Evolutionary conservation across 1,140 invertebrate species (phyloP).

Genomic region (Zaprionus ghesquierei): DNA sequence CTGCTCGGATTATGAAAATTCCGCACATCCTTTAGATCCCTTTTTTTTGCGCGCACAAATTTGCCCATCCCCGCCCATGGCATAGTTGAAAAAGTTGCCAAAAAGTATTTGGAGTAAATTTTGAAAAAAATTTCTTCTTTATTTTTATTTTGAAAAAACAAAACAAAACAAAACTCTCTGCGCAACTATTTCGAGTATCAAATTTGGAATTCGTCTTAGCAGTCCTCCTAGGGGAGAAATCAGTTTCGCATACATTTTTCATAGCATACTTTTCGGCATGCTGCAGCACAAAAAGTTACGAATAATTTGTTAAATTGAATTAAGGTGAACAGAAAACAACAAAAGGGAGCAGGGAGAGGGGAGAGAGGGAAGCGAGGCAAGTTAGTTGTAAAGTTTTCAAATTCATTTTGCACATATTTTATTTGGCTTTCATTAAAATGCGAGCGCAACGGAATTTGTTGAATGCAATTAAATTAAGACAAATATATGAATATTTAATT

Average conservation of each 20-base stretch:
- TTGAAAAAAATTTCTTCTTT: too few relatives aligned
- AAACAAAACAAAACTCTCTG: too few relatives aligned
- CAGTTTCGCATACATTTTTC: not conserved
- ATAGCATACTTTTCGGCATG: not conserved
- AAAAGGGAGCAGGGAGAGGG: not conserved
- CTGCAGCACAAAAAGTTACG: not conserved
- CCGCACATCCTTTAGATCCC: not conserved
- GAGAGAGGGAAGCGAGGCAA: not conserved
- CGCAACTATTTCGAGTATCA: not conserved
- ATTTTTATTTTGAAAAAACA: not conserved
- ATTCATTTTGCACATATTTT: not conserved
- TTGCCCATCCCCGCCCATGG: too few relatives aligned
- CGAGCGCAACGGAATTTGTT: not conserved
- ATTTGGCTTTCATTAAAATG: not conserved
- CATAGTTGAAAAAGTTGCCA: not conserved
- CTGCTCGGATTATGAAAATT: too few relatives aligned
- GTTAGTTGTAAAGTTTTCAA: not conserved
- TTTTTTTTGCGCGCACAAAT: not conserved
- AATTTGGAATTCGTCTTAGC: not conserved
- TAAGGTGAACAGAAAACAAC: not conserved
- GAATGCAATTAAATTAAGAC: slow-evolving; percentile 4
- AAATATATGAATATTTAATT: slow-evolving; percentile 68
- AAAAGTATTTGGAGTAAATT: not conserved
- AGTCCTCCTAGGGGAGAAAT: not conserved
- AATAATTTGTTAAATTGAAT: not conserved